A percentile compares a stretch with the other conserved stretches of the same genome.
Evolutionary conservation across 2,888 invertebrate genomes (phyloP).

Genomic region (Baronia brevicornis): DNA sequence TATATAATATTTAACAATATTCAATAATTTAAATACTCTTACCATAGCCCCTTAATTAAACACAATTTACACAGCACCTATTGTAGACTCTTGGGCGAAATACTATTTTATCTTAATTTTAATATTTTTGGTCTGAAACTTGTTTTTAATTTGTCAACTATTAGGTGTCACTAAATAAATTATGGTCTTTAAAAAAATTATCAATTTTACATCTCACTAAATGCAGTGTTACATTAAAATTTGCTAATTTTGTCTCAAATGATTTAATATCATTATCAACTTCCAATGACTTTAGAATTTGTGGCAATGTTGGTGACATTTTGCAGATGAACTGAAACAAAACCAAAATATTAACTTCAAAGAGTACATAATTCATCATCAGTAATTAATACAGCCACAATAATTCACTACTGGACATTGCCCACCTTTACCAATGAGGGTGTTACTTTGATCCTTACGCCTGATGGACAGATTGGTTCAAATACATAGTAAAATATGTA

Average conservation of each 20-base stretch:
- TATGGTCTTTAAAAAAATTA: constrained; percentile 74
- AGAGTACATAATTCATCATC: background rate
- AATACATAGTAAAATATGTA: too few relatives aligned
- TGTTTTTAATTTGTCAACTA: constrained; percentile 8
- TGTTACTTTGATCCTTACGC: too few relatives aligned
- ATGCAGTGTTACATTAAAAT: constrained; percentile 72
- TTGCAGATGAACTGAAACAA: constrained; percentile 77
- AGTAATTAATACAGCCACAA: background rate
- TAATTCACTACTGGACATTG: too few relatives aligned
- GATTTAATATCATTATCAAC: constrained; percentile 46
- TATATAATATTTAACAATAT: constrained; percentile 15
- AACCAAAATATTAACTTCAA: constrained; percentile 14
- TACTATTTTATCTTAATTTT: constrained; percentile 14
- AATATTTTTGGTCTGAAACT: constrained; percentile 14
- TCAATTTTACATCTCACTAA: constrained; percentile 76
- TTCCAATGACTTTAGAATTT: constrained; percentile 67
- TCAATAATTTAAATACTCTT: constrained; percentile 16
- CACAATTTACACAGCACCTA: constrained; percentile 28
- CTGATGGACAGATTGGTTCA: too few relatives aligned
- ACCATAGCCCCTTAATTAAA: constrained; percentile 26
- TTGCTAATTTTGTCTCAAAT: constrained; percentile 50
- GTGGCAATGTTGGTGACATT: constrained; percentile 77
- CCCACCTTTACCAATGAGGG: too few relatives aligned
- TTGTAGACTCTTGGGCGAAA: constrained; percentile 27
- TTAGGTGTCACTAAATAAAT: constrained; percentile 55